Percentiles rank a stretch among this genome's conserved stretches.
phyloP scores from a whole-genome alignment of 1,140 invertebrate genomes.

The Papilio machaon region DNA sequence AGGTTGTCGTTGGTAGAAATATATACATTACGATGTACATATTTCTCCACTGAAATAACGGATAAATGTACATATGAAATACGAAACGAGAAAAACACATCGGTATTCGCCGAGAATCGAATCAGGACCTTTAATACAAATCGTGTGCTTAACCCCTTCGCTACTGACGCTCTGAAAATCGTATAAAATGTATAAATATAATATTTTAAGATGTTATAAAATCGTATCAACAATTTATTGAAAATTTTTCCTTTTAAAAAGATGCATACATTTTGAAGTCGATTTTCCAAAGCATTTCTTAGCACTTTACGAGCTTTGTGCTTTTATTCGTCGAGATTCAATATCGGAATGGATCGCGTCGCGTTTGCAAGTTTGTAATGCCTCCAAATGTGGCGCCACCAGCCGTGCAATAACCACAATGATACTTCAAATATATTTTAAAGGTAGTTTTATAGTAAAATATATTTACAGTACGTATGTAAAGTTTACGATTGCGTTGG shows the following conservation, averaged over 20 bases:
- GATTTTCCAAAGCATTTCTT: neutral
- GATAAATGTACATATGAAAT: no score
- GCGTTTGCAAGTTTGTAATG: slow-evolving; percentile 24
- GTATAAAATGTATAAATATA: neutral
- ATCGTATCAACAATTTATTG: slow-evolving; percentile 7
- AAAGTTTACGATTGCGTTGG: neutral
- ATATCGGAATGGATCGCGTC: slow-evolving; percentile 10
- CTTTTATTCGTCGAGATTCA: slow-evolving; percentile 21
- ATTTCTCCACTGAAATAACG: no score
- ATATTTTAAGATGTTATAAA: neutral
- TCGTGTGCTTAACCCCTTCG: neutral
- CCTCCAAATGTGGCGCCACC: neutral
- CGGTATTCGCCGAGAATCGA: neutral
- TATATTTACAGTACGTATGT: neutral
- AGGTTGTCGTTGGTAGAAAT: no score
- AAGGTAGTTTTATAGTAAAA: neutral
- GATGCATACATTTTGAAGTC: slow-evolving; percentile 16
- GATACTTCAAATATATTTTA: neutral
- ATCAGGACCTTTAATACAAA: neutral
- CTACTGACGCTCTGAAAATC: neutral
- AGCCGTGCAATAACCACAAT: neutral
- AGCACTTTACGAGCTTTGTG: slow-evolving; percentile 16
- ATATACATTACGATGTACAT: no score
- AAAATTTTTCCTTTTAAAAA: slow-evolving; percentile 1
- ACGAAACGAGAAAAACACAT: no score